Evolutionary conservation across 2,888 invertebrate species (phyloP).

Genomic region (Apantesis nais): DNA sequence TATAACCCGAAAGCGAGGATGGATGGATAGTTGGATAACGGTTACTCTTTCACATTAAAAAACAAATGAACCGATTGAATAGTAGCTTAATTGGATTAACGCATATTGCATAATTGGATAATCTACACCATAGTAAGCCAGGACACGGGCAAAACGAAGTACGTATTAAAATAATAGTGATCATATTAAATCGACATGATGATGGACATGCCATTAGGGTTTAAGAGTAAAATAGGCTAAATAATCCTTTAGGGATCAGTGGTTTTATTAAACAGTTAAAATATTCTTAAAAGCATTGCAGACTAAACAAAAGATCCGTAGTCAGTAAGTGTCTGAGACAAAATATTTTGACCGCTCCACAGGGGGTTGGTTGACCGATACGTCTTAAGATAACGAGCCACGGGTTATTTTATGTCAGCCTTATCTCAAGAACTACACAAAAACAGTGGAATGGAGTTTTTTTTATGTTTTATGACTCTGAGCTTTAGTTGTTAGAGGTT

Average conservation of each 20-base stretch:
- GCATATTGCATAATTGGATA: too few species aligned
- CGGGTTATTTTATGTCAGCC: slow-evolving; percentile 40
- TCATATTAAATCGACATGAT: too few species aligned
- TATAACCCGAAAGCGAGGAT: too few species aligned
- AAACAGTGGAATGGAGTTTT: slow-evolving; percentile 22
- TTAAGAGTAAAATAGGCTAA: background rate
- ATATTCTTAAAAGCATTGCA: background rate
- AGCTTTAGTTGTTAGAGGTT: background rate
- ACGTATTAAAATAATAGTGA: too few species aligned
- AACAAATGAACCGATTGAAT: too few species aligned
- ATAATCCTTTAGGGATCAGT: background rate
- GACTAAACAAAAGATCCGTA: background rate
- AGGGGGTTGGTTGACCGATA: slow-evolving; percentile 32
- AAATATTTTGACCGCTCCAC: slow-evolving; percentile 24
- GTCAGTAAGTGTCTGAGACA: background rate
- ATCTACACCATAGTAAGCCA: too few species aligned
- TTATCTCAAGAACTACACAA: slow-evolving; percentile 37
- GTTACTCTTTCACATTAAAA: too few species aligned
- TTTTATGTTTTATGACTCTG: slow-evolving; percentile 29
- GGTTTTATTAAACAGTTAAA: background rate
- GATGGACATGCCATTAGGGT: too few species aligned
- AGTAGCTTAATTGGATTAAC: too few species aligned
- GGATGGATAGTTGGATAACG: too few species aligned
- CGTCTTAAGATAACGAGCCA: slow-evolving; percentile 34
- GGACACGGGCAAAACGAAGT: too few species aligned